Percentiles rank a stretch among this genome's conserved stretches.
These are phyloP conservation scores for Aptenodytes forsteri DNA, from an alignment of 2,113 vertebrate genomes.

Conservation along the genomic window DNA sequence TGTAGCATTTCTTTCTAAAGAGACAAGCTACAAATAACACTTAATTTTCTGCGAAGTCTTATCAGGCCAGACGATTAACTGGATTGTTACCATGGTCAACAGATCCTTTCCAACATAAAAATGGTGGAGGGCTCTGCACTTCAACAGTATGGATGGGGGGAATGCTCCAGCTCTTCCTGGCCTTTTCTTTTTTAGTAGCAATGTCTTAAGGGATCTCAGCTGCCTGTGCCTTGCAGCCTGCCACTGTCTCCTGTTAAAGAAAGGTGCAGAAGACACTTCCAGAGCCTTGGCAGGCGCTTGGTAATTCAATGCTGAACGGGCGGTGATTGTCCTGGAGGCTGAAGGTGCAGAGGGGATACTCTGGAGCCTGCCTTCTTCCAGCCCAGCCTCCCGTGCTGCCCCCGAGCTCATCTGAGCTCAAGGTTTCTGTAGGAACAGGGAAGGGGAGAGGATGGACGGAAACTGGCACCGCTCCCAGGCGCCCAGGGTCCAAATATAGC, in stretches of 20 bases:
- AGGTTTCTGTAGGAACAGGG: conserved; percentile 34
- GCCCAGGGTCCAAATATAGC: background rate
- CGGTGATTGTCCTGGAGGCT: background rate
- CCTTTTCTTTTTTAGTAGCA: background rate
- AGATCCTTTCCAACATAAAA: background rate
- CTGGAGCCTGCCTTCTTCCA: background rate
- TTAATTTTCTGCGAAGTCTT: background rate
- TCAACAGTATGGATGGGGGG: background rate
- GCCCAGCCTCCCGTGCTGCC: background rate
- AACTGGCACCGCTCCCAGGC: background rate
- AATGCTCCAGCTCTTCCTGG: background rate
- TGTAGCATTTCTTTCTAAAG: background rate
- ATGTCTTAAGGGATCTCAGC: background rate
- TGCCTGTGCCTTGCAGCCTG: background rate
- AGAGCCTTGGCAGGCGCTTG: background rate
- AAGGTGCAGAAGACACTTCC: background rate
- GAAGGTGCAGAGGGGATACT: background rate
- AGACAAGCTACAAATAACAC: background rate
- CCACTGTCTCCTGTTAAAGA: background rate
- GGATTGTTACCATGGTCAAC: background rate
- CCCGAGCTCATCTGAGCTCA: background rate
- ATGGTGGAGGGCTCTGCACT: background rate
- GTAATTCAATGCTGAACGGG: background rate
- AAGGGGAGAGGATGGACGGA: background rate
- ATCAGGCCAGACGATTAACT: background rate